Conservation (phyloP, 2,888 invertebrate genomes). For the Andricus quercusramuli region DNA sequence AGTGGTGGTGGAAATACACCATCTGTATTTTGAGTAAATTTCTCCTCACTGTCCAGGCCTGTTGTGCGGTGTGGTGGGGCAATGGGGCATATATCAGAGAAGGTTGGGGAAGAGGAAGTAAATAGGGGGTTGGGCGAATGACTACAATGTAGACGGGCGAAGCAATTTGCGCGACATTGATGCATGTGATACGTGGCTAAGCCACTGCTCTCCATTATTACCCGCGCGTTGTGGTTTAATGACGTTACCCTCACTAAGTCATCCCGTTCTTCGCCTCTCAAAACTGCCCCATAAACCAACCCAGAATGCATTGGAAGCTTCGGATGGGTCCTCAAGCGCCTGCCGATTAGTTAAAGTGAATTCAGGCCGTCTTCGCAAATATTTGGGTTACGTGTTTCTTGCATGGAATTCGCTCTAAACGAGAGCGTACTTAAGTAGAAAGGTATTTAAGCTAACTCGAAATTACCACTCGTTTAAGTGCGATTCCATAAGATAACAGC, state of each 20-base stretch:
- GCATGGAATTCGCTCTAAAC: not conserved
- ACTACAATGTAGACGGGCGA: constrained; percentile 44
- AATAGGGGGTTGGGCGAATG: constrained; percentile 26
- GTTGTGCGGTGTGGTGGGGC: not conserved
- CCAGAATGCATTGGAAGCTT: not conserved
- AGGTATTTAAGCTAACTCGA: not conserved
- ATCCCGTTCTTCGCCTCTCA: not conserved
- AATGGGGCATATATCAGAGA: constrained; percentile 30
- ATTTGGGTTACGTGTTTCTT: constrained; percentile 5
- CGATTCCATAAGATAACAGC: too few relatives aligned
- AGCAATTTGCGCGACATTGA: constrained; percentile 63
- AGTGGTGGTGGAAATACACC: too few relatives aligned
- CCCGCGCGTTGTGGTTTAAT: constrained; percentile 62
- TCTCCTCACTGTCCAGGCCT: too few relatives aligned
- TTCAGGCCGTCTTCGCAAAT: constrained; percentile 25
- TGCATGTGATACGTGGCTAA: constrained; percentile 58
- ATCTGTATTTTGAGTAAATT: too few relatives aligned
- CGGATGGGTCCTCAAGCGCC: constrained; percentile 25
- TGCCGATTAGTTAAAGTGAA: constrained; percentile 44
- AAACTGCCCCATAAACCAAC: constrained; percentile 5
- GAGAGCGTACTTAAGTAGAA: not conserved
- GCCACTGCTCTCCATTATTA: constrained; percentile 59
- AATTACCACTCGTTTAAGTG: not conserved
- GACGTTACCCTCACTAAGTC: constrained; percentile 52
- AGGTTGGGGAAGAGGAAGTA: constrained; percentile 8